Percentiles rank a stretch among this genome's conserved stretches.
phyloP scores from a whole-genome alignment of 2,888 invertebrate genomes.

The Embidobia sp. region DNA sequence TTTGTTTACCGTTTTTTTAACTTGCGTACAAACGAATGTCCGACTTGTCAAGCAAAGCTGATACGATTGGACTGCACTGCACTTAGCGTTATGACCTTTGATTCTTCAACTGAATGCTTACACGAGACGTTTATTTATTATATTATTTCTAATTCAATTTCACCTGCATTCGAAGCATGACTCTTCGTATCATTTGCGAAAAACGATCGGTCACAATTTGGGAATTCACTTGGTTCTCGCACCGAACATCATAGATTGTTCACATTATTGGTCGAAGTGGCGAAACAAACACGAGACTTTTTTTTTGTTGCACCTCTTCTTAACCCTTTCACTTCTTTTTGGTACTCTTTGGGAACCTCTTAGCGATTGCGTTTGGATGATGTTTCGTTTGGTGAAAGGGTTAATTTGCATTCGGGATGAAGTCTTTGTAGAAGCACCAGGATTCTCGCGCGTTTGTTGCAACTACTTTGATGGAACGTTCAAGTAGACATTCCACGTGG shows the following conservation, averaged over 20 bases:
- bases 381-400: conserved; percentile 56
- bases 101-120: conserved; percentile 36
- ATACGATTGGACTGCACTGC: conserved; percentile 39
- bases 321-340: conserved; percentile 60
- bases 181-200: conserved; percentile 25
- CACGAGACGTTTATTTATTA: conserved; percentile 10
- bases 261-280: conserved; percentile 13
- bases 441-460: conserved; percentile 55
- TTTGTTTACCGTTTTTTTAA: neutral
- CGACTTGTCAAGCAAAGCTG: neutral
- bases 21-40: too few species aligned
- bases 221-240: conserved; percentile 37
- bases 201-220: conserved; percentile 23
- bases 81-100: conserved; percentile 35
- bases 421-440: conserved; percentile 61
- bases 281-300: conserved; percentile 51
- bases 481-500: too few species aligned
- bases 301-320: conserved; percentile 58
- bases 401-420: conserved; percentile 57
- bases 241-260: conserved; percentile 52
- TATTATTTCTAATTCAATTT: conserved; percentile 35
- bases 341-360: conserved; percentile 9
- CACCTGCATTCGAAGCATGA: conserved; percentile 51
- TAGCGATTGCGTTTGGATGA: conserved; percentile 19
- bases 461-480: conserved; percentile 46